Evolutionary conservation across 2,797 vertebrate species (phyloP).

Genomic region (Danio aesculapii): DNA sequence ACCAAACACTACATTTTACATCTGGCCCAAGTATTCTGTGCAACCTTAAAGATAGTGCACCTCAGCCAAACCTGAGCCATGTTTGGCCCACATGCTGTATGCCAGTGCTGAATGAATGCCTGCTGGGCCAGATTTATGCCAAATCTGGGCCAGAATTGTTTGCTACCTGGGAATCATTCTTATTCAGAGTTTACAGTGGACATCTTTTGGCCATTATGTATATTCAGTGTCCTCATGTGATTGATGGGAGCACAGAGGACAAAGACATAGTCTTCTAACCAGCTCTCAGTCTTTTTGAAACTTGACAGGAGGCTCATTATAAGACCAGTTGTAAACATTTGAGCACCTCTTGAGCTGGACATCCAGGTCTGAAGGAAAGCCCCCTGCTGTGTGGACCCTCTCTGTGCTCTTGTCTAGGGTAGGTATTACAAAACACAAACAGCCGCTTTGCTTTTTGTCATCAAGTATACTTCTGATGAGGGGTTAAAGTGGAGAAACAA

Average conservation of each 20-base stretch:
- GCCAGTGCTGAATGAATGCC: too few relatives aligned
- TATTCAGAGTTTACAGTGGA: neutral
- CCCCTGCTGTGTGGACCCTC: conserved; percentile 39
- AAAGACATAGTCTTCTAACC: conserved; percentile 4
- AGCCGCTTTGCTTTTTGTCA: conserved; percentile 67
- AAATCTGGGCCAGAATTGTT: too few relatives aligned
- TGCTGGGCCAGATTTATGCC: too few relatives aligned
- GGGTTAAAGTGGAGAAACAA: conserved; percentile 62
- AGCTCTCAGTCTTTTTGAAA: neutral
- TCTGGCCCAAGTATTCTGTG: too few relatives aligned
- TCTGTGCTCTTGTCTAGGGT: conserved; percentile 55
- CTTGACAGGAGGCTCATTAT: conserved; percentile 49
- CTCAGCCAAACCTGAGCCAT: too few relatives aligned
- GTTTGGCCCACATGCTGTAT: too few relatives aligned
- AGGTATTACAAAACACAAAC: conserved; percentile 69
- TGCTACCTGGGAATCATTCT: neutral
- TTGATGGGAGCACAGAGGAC: neutral
- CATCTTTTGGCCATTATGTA: neutral
- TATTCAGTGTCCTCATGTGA: neutral
- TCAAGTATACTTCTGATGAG: conserved; percentile 64
- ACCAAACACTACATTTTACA: too few relatives aligned
- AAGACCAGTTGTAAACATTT: conserved; percentile 56
- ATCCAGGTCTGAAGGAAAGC: conserved; percentile 41
- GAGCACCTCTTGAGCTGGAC: conserved; percentile 48
- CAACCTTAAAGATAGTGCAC: too few relatives aligned